Conservation (phyloP, 1,140 invertebrate species). For the Archegozetes longisetosus region DNA sequence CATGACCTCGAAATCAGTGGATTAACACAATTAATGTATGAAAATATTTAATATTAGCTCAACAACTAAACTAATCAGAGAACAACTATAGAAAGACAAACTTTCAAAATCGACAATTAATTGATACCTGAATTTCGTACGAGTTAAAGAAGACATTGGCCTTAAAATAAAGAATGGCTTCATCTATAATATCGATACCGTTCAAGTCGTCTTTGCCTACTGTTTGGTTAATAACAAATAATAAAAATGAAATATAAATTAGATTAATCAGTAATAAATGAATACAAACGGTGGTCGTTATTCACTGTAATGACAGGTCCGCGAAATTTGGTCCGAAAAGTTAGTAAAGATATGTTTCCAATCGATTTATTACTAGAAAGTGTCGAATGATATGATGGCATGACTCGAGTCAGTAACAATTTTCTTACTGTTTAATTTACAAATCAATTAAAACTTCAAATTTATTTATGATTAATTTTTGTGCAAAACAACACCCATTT, state of each 20-base stretch:
- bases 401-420: no score
- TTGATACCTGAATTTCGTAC: slow-evolving; percentile 94
- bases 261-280: neutral
- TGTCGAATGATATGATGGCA: slow-evolving; percentile 77
- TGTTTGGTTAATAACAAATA: slow-evolving; percentile 7
- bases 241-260: slow-evolving; percentile 19
- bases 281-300: slow-evolving; percentile 2
- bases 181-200: slow-evolving; percentile 83
- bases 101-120: no score
- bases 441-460: no score
- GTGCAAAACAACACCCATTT: no score
- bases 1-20: neutral
- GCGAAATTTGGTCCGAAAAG: slow-evolving; percentile 65
- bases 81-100: no score
- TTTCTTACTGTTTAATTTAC: no score
- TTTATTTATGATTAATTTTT: no score
- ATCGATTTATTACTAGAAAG: slow-evolving; percentile 51
- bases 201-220: slow-evolving; percentile 7
- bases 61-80: no score
- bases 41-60: no score
- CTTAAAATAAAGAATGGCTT: slow-evolving; percentile 91
- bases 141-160: slow-evolving; percentile 98
- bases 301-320: slow-evolving; percentile 55
- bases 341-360: slow-evolving; percentile 81
- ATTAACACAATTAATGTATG: no score